Evolutionary conservation across 2,797 vertebrate species (phyloP).

Genomic region (Potorous gilbertii): DNA sequence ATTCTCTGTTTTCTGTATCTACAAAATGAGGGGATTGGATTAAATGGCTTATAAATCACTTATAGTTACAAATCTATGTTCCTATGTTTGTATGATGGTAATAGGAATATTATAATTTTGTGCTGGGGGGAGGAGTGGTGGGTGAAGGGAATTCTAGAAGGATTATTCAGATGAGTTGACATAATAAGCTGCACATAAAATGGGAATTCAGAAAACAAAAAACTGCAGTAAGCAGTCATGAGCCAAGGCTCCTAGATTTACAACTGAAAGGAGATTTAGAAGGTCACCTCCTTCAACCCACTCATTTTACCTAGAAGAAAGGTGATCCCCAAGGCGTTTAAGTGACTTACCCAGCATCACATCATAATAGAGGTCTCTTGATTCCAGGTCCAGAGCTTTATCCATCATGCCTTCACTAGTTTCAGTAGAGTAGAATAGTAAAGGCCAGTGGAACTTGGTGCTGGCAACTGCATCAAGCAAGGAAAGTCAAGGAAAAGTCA

Average conservation of each 20-base stretch:
- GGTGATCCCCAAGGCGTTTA: not conserved
- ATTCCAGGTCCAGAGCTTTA: not conserved
- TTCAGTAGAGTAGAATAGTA: not conserved
- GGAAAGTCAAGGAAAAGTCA: not conserved
- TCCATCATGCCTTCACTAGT: not conserved
- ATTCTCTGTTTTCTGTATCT: not conserved
- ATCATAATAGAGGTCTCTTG: not conserved
- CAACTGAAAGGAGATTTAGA: not conserved
- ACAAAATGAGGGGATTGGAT: not conserved
- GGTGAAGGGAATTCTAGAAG: not conserved
- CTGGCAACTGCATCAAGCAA: not conserved
- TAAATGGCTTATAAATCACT: not conserved
- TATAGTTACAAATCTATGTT: not conserved
- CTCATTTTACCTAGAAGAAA: not conserved
- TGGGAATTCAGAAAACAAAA: not conserved
- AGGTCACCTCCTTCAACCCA: not conserved
- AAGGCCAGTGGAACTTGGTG: not conserved
- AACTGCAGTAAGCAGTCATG: not conserved
- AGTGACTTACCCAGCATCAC: not conserved
- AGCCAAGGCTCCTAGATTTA: not conserved
- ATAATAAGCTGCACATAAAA: not conserved
- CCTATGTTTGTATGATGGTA: not conserved
- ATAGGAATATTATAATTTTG: too few relatives aligned
- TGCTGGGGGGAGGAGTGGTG: too few relatives aligned
- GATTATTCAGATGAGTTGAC: not conserved